Evolutionary conservation across 2,797 vertebrate species (phyloP), one percentile per base, ranked within the genome.

Genomic region (Xiphorhynchus erythropygius): DNA sequence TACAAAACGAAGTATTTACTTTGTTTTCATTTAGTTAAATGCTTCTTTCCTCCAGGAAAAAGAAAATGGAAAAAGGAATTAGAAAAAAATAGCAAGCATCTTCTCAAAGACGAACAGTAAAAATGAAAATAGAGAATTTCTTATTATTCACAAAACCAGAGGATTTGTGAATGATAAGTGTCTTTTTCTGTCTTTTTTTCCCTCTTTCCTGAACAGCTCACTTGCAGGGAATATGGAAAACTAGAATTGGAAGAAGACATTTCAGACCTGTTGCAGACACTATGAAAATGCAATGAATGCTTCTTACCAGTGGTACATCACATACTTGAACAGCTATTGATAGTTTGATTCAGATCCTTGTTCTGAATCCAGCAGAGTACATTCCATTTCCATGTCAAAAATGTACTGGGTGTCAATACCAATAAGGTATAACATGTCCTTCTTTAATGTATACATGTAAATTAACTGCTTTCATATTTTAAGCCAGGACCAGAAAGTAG

Each of bases 31-130:
- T 59, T 14, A 83, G 44, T 28, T 49, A 44, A 75, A 71, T 8
- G 0, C 4, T 55, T 84, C 1, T 33, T 84, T 87, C 4, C 7
- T n/a, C 19, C 3, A 41, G 22, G 4, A 28, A 14, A 2, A 16
- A 22, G 39, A 41, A 24, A 55, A 28, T 11, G 28, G 18, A 22
- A 18, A n/a, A 22, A 14, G 8, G 2, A 19, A 1, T 25, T 14
- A 25, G 9, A 5, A 17, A 16, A 35, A 35, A 15, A 3, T 5
- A 37, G 1, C 7, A 59, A 32, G 3, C 18, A 13, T 9, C 0
- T 12, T 64, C 71, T 39, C 23, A 74, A 90, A 57, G 30, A 73
- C 64, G 65, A 47, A 2, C 2, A 30, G 7, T 47, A n/a, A 27
- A 91, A 78, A 53, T 46, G 0, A 27, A 77, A 69, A 5, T 30